A percentile compares a stretch with the other conserved stretches of the same genome.
Evolutionary conservation across 1,140 invertebrate species (phyloP).

Genomic region (Bathynomus jamesi): DNA sequence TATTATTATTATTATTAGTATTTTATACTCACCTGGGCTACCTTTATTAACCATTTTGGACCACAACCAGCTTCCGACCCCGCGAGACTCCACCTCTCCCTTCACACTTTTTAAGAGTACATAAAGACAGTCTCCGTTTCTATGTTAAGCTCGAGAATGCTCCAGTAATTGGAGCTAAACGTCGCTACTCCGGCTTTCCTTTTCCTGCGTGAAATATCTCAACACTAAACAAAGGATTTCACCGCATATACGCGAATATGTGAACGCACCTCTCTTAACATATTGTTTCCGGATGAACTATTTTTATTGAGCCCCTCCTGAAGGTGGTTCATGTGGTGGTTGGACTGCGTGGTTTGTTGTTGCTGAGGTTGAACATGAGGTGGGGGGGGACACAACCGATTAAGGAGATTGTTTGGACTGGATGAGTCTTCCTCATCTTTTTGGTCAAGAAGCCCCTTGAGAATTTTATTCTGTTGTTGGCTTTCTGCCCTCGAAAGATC

Average conservation of each 20-base stretch:
- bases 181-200: too few species aligned
- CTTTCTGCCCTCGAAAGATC: neutral
- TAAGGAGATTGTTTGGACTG: neutral
- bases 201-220: too few species aligned
- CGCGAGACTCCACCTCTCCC: too few species aligned
- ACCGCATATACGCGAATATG: neutral
- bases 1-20: too few species aligned
- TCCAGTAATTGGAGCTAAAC: too few species aligned
- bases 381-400: neutral
- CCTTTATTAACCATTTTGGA: too few species aligned
- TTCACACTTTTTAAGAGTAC: too few species aligned
- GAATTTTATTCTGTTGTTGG: neutral
- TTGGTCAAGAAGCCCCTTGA: neutral
- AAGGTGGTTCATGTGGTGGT: neutral
- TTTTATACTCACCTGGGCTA: too few species aligned
- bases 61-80: too few species aligned
- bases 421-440: neutral
- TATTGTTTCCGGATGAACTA: neutral
- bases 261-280: neutral
- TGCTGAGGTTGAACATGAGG: neutral
- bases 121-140: too few species aligned
- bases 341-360: neutral
- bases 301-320: neutral
- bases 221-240: neutral
- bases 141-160: too few species aligned